Evolutionary conservation across 35 echinoderm and acorn worm genomes (phyloP).

Genomic region (Chiridota heheva): DNA sequence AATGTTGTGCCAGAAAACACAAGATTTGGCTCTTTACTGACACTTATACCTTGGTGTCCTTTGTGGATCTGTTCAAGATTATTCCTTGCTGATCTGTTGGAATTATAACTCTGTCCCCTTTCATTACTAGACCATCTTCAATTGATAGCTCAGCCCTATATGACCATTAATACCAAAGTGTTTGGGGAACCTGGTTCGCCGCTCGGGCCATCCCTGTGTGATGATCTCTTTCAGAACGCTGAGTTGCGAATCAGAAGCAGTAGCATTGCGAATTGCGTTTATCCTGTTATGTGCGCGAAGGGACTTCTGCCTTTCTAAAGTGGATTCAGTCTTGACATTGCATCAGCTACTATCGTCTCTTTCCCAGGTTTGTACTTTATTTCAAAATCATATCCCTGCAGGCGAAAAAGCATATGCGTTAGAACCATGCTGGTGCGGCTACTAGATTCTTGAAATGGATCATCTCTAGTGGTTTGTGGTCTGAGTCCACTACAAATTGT

Average conservation of each 20-base stretch:
- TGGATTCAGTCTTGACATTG: background rate
- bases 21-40: background rate
- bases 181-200: background rate
- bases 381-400: constrained; percentile 51
- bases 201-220: no score
- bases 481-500: constrained; percentile 12
- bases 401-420: constrained; percentile 28
- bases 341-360: constrained; percentile 7
- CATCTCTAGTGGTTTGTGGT: constrained; percentile 45
- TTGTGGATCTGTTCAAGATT: background rate
- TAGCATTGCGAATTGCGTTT: background rate
- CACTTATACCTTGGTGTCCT: constrained; percentile 2
- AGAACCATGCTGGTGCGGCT: constrained; percentile 44
- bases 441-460: constrained; percentile 37
- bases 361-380: no score
- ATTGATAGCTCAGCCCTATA: constrained; percentile 11
- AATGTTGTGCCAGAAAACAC: background rate
- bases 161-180: background rate
- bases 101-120: background rate
- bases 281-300: background rate
- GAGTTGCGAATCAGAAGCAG: background rate
- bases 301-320: background rate
- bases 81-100: constrained; percentile 28
- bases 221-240: background rate
- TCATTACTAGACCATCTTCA: constrained; percentile 26